Evolutionary conservation across 2,797 vertebrate genomes (phyloP).

Genomic region (Peromyscus nudipes): DNA sequence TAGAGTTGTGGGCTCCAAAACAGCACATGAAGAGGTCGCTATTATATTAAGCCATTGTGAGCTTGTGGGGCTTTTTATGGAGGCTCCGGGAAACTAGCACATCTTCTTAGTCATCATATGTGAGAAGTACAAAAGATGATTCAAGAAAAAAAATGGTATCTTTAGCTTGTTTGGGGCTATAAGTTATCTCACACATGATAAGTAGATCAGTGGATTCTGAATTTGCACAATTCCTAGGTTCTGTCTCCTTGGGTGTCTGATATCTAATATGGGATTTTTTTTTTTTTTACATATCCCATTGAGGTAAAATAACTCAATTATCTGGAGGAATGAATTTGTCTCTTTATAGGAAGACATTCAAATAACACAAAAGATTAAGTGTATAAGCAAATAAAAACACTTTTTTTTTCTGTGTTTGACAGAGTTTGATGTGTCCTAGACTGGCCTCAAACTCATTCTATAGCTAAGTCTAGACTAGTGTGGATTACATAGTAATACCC

Average conservation of each 20-base stretch:
- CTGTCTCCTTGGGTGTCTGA: not conserved
- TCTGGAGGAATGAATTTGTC: not conserved
- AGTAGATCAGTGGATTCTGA: not conserved
- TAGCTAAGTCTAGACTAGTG: not conserved
- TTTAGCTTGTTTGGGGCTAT: not conserved
- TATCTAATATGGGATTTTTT: not conserved
- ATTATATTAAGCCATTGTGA: not conserved
- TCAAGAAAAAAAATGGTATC: not conserved
- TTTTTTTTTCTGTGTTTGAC: not conserved
- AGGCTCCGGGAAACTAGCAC: not conserved
- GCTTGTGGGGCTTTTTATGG: not conserved
- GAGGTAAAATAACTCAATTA: not conserved
- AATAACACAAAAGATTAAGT: not conserved
- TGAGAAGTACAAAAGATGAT: fast-evolving
- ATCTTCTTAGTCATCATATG: not conserved
- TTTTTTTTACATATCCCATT: not conserved
- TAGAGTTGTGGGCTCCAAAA: not conserved
- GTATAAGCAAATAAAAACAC: not conserved
- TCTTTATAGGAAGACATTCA: not conserved
- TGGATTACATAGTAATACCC: not conserved
- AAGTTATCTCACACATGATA: constrained; percentile 15
- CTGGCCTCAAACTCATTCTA: not conserved
- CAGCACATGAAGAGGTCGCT: not conserved
- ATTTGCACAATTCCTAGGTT: not conserved
- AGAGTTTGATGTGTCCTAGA: not conserved